A percentile compares a stretch with the other conserved stretches of the same genome.
phyloP scores from a whole-genome alignment of 2,888 invertebrate species.

The Trichopria drosophilae region DNA sequence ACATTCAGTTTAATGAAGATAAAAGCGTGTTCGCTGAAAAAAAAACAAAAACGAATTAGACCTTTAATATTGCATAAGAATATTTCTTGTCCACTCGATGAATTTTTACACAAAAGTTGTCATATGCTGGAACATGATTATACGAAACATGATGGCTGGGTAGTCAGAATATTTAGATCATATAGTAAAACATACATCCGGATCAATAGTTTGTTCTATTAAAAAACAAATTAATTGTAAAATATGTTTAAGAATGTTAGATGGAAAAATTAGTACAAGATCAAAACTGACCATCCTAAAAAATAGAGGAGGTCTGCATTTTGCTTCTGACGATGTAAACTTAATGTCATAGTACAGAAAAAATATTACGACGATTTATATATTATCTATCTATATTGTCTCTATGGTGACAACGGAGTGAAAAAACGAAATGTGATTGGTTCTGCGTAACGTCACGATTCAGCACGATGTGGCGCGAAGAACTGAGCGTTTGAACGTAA shows the following conservation, averaged over 20 bases:
- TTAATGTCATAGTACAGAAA: constrained; percentile 16
- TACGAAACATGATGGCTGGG: constrained; percentile 8
- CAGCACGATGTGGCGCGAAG: too few species aligned
- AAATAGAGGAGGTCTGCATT: constrained; percentile 24
- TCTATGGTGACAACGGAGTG: too few species aligned
- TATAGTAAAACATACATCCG: constrained; percentile 20
- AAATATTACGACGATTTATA: too few species aligned
- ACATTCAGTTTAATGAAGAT: too few species aligned
- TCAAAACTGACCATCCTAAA: constrained; percentile 14
- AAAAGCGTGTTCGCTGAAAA: too few species aligned
- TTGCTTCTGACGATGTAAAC: constrained; percentile 17
- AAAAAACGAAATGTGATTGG: too few species aligned
- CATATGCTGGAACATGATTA: constrained; percentile 13
- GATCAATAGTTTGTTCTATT: constrained; percentile 16
- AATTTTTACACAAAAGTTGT: too few species aligned
- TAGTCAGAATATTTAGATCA: constrained; percentile 17
- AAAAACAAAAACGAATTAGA: not conserved
- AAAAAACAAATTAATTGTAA: constrained; percentile 21
- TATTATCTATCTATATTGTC: too few species aligned
- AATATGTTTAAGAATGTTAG: constrained; percentile 12
- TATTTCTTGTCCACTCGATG: too few species aligned
- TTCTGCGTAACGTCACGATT: too few species aligned
- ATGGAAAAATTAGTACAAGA: not conserved
- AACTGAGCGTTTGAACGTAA: too few species aligned
- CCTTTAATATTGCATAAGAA: too few species aligned